Evolutionary conservation across 2,888 invertebrate genomes (phyloP).

Genomic region (Drosophila macrospina): DNA sequence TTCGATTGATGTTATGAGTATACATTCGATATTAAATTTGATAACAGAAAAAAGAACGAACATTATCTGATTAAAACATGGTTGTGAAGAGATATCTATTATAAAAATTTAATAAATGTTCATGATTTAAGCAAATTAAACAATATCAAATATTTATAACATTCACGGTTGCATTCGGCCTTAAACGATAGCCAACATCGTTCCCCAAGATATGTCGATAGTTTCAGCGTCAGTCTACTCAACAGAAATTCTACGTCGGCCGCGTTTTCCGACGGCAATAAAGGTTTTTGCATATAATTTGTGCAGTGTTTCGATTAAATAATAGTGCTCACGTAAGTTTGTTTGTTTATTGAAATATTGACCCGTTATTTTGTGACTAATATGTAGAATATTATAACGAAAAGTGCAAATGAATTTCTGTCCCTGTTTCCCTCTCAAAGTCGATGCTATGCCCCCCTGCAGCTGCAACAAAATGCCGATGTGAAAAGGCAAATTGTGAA

Average conservation of each 20-base stretch:
- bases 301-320: constrained; percentile 31
- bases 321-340: constrained; percentile 48
- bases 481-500: constrained; percentile 56
- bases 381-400: neutral
- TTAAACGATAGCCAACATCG: constrained; percentile 5
- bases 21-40: constrained; percentile 17
- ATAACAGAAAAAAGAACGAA: neutral
- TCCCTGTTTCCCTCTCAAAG: constrained; percentile 30
- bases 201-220: constrained; percentile 40
- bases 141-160: neutral
- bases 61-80: neutral
- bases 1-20: constrained; percentile 13
- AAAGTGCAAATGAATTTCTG: neutral
- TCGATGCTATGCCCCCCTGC: constrained; percentile 55
- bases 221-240: constrained; percentile 52
- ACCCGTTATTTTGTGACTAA: neutral
- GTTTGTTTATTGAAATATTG: neutral
- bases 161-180: constrained; percentile 20
- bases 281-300: constrained; percentile 37
- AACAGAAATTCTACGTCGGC: constrained; percentile 54
- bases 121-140: neutral
- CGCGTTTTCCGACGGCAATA: constrained; percentile 56
- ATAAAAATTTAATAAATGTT: neutral
- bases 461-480: constrained; percentile 61
- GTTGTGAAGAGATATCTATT: neutral